Percentiles rank a stretch among this genome's conserved stretches.
phyloP scores from a whole-genome alignment of 2,113 vertebrate species.

The Dicaeum eximium region DNA sequence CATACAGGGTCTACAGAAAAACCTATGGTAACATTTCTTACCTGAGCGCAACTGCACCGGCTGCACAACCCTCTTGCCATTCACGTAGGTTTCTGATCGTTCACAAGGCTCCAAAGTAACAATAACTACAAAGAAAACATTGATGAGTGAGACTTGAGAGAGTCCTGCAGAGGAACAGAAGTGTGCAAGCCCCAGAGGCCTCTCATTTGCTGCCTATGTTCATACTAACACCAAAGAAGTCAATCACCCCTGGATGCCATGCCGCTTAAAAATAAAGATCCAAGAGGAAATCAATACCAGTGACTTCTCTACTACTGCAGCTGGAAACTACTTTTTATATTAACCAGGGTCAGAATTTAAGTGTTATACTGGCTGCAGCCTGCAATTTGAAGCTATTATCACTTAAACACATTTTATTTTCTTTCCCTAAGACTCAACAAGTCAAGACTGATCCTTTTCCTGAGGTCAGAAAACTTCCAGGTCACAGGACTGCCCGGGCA shows the following conservation, averaged over 20 bases:
- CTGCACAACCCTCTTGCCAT: conserved; percentile 91
- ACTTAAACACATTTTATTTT: background rate
- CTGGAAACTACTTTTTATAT: background rate
- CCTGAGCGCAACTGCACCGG: conserved; percentile 94
- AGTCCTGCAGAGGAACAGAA: background rate
- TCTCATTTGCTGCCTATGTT: background rate
- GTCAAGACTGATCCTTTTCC: background rate
- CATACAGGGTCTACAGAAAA: rapidly evolving
- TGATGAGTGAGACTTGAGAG: background rate
- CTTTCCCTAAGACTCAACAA: background rate
- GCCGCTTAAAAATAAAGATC: background rate
- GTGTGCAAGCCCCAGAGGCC: background rate
- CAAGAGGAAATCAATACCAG: background rate
- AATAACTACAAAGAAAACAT: conserved; percentile 77
- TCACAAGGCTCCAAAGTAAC: conserved; percentile 94
- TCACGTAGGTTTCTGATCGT: conserved; percentile 94
- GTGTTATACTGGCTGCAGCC: background rate
- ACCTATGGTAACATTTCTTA: background rate
- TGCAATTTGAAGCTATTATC: background rate
- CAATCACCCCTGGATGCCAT: background rate
- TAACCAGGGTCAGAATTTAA: background rate
- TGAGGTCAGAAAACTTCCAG: background rate
- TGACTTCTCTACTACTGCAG: background rate
- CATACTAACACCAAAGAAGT: background rate
- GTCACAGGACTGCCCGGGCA: background rate